A percentile compares a stretch with the other conserved stretches of the same genome.
Conservation (phyloP, 2,888 invertebrate species). For the Anorthoa munda region DNA sequence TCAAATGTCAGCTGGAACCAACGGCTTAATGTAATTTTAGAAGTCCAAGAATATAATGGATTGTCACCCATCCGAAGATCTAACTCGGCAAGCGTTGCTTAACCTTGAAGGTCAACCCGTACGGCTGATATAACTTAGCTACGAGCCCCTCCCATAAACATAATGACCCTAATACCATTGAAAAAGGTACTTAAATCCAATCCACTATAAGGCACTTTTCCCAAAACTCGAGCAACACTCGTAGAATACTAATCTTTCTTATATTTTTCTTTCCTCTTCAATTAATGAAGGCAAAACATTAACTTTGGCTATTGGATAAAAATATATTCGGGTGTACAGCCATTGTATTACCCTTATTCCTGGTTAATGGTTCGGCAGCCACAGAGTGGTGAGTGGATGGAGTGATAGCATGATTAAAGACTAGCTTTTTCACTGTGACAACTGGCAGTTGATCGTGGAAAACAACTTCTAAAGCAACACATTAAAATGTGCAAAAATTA, state of each 20-base stretch:
- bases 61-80: not conserved
- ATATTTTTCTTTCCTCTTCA: constrained; percentile 39
- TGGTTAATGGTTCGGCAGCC: constrained; percentile 21
- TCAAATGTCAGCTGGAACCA: too few species aligned
- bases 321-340: constrained; percentile 44
- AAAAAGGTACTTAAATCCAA: not conserved
- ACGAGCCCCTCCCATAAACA: not conserved
- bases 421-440: fast-evolving
- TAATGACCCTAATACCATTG: not conserved
- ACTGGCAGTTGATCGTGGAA: not conserved
- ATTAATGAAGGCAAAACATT: constrained; percentile 44
- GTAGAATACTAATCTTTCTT: constrained; percentile 41
- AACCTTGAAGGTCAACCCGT: not conserved
- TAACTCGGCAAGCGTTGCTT: not conserved
- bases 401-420: not conserved
- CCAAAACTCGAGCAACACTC: constrained; percentile 6
- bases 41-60: not conserved
- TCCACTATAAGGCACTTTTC: not conserved
- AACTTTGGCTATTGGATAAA: constrained; percentile 51
- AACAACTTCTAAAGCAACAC: too few species aligned
- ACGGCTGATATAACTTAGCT: not conserved
- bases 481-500: too few species aligned
- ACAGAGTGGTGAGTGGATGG: constrained; percentile 20
- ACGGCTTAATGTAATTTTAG: too few species aligned
- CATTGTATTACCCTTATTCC: constrained; percentile 43